Conservation (phyloP, 1,140 invertebrate species). For the Pogonognathellus flavescens region DNA sequence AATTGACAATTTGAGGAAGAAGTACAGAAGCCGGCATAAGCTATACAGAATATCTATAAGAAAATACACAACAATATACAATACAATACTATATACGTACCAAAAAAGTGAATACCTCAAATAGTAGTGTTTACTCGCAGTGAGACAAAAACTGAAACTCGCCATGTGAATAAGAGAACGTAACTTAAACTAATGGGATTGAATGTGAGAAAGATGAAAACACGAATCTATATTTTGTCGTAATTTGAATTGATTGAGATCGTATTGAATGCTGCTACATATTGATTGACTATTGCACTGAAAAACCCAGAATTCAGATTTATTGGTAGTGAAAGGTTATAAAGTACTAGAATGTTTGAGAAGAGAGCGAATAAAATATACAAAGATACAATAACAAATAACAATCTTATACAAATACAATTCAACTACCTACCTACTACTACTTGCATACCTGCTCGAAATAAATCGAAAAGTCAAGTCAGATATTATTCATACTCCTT, state of each 20-base stretch:
- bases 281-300: slow-evolving; percentile 41
- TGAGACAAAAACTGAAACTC: slow-evolving; percentile 48
- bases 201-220: slow-evolving; percentile 39
- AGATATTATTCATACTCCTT: slow-evolving; percentile 50
- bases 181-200: slow-evolving; percentile 48
- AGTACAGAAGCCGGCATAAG: slow-evolving; percentile 16
- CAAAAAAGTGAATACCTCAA: slow-evolving; percentile 42
- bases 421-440: slow-evolving; percentile 46
- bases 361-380: slow-evolving; percentile 14
- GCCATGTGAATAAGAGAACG: slow-evolving; percentile 41
- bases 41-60: slow-evolving; percentile 34
- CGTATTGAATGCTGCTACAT: slow-evolving; percentile 46
- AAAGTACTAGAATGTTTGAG: slow-evolving; percentile 12
- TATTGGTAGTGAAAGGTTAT: slow-evolving; percentile 21
- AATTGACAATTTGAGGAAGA: slow-evolving; percentile 20
- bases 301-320: slow-evolving; percentile 6
- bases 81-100: slow-evolving; percentile 26
- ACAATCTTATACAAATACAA: slow-evolving; percentile 46
- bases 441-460: slow-evolving; percentile 44
- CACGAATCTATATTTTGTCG: slow-evolving; percentile 44
- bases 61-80: slow-evolving; percentile 37
- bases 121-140: not conserved
- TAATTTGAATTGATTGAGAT: slow-evolving; percentile 48
- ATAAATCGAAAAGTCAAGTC: slow-evolving; percentile 42
- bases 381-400: slow-evolving; percentile 47